Evolutionary conservation across 2,888 invertebrate genomes (phyloP), one percentile per base, ranked within the genome.

Genomic region (Thysanoteuthis rhombus): DNA sequence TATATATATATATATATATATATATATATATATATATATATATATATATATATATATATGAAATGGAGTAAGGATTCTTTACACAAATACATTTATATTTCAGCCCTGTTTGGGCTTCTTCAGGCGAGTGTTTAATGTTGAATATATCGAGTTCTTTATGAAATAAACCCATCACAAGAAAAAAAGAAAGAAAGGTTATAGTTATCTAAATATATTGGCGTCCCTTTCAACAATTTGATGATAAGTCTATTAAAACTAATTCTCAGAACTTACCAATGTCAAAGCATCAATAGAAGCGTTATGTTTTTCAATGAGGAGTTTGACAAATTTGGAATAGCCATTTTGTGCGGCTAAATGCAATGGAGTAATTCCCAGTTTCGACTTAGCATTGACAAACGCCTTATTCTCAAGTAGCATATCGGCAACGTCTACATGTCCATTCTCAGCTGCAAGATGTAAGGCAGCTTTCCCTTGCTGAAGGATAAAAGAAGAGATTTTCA

Each of bases 321-420:
- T 98, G 39, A 99, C 99, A 94, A 98, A 97, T 97, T 99, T 98
- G 32, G 98, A 98, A 97, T 98, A 99, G 19, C 99, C 99, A 96
- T 99, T 99, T 98, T 99, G 98, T 3, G 99, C 99, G 0, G 99
- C 99, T 97, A 99, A 97, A 97, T 99, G 99, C 36, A 99, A 97
- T 0, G 99, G 99, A 16, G 99, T 99, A 95, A 99, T 98, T 16
- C 99, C 99, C 94, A 99, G 98, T 96, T 99, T 98, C 1, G 99
- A 99, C 97, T 99, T 99, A 36, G 99, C 99, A 97, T 99, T 99
- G 95, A 99, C 99, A 97, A 99, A 99, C 0, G 99, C 99, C 97
- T 99, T 99, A 97, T 99, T 98, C 93, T 98, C 98, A 90, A 99
- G 97, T 93, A 99, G 97, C 1, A 97, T 96, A 94, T 97, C 97